Evolutionary conservation across 2,113 vertebrate species (phyloP), one percentile per base, ranked within the genome.

Genomic region (Phrynocephalus versicolor): DNA sequence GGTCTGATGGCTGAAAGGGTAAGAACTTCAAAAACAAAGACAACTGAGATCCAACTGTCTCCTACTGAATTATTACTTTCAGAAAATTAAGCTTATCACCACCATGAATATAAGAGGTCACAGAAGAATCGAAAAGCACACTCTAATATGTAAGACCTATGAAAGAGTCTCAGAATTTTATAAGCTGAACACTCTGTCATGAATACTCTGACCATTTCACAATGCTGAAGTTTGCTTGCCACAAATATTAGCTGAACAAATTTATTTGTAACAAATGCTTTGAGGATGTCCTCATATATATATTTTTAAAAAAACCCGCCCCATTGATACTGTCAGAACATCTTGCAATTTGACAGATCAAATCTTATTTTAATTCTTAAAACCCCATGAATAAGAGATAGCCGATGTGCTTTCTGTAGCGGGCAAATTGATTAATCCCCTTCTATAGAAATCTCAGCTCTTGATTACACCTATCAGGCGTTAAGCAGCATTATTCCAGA

Each of bases 381-480:
- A 86, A 96, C 90, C 94, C 89, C 95, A 89, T 70, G 91, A 96
- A 96, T 95, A 91, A 93, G 93, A 85, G 96, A 86, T 96, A 96
- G 94, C 96, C 93, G 94, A 96, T 95, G 92, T 92, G 95, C 97
- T 97, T 97, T 97, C 97, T 96, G 96, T 93, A 93, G 96, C 94
- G 95, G 95, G 97, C 97, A 98, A 97, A 99, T 95, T 97, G 98
- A 99, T 98, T 99, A 99, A 98, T 97, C 97, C 98, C 94, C 94
- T 92, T 95, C 97, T 97, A 98, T 96, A 98, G 98, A 97, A 98
- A 98, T 97, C 98, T 96, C 97, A 96, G 95, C 96, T 96, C 97
- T 97, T 98, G 98, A 98, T 99, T 97, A 97, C 94, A 96, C 96
- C 97, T 96, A 97, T 98, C 97, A 97, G 96, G 97, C 96, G 96